These are phyloP conservation scores for Rallus limicola DNA, from an alignment of 2,113 vertebrate genomes.

Conservation along the genomic window DNA sequence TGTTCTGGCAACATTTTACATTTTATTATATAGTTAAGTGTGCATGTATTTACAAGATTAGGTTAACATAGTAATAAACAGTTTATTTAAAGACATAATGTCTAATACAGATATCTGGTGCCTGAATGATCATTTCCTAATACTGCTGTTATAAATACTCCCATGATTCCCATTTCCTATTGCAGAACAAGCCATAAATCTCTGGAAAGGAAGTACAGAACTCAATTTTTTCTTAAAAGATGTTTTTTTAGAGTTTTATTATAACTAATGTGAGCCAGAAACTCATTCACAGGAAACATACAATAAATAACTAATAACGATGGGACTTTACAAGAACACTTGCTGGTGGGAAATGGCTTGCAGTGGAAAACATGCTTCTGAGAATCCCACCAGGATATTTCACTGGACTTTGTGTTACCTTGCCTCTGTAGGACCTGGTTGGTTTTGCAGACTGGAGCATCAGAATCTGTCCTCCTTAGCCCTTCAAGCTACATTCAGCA, in stretches of 20 bases:
- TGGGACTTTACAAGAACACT: neutral
- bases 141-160: neutral
- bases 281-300: neutral
- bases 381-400: neutral
- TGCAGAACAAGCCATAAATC: neutral
- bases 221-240: neutral
- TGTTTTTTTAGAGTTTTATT: neutral
- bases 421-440: neutral
- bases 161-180: neutral
- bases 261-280: neutral
- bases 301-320: neutral
- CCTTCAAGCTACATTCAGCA: neutral
- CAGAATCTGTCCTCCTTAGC: neutral
- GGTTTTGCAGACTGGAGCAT: neutral
- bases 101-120: neutral
- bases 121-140: neutral
- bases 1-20: neutral
- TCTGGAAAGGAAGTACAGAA: neutral
- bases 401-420: neutral
- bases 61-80: neutral
- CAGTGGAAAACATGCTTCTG: neutral
- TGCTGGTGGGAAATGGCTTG: neutral
- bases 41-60: neutral
- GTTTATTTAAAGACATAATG: constrained; percentile 10
- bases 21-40: constrained; percentile 42